Base-by-base conservation (phyloP, 2,113 vertebrate genomes). In the Clarias batrachus region DNA sequence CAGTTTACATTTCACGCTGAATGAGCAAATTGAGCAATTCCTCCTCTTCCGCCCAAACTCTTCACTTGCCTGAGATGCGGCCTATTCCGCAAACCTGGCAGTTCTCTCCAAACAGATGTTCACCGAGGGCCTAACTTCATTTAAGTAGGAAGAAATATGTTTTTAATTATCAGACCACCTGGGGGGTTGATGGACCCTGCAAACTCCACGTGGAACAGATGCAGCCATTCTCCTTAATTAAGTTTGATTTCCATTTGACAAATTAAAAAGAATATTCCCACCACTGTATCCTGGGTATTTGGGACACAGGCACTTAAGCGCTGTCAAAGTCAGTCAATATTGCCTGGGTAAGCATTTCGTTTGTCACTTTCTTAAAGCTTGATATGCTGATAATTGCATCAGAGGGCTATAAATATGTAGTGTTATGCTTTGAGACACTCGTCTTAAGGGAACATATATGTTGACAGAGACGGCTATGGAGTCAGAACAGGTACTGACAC, bases 81-180 rank as follows among this genome's bases (percentile, higher is more conserved):
- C 74, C 82, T 81, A 66, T 81, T 89, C 83, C 54, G 76, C 81
- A 59, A 71, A 82, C 74, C 54, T 85, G 89, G 62, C 89, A 80
- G n/a, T 87, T 83, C 82, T 78, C 62, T 77, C 76, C 83, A 87
- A 90, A 86, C 89, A 90, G 89, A 89, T 90, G 89, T 90, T 87
- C 73, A 73, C 63, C 66, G 52, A 86, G 86, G 88, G 86, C 85
- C 88, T 77, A 90, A 89, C 89, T 89, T 90, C 89, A 89, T 90
- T 90, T 90, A 90, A 90, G 88, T 87, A 86, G 86, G 88, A 89
- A 89, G 89, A 90, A 90, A 90, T 89, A 90, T 90, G 89, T 90
- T 90, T 90, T 90, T 90, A 90, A 90, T 90, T 87, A 90, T 90
- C 86, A 81, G 88, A 90, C 89, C 88, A 90, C 89, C 89, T 90